phyloP scores from a whole-genome alignment of 1,140 invertebrate species.

The Scaptodrosophila lebanonensis region DNA sequence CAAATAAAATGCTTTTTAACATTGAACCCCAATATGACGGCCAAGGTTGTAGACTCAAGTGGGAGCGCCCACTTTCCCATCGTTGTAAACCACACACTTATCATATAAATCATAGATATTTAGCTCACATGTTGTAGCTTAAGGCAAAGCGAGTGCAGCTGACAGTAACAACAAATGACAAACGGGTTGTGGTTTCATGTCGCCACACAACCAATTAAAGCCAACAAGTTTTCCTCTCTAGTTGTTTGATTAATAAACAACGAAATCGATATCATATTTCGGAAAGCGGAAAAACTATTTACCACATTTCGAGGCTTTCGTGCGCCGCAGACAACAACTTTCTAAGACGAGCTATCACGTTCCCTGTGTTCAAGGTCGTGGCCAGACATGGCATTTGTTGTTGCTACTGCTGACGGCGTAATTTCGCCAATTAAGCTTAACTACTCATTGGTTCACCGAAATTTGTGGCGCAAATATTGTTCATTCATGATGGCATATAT shows the following conservation, averaged over 20 bases:
- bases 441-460: constrained; percentile 13
- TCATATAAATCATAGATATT: constrained; percentile 55
- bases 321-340: no score
- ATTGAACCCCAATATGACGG: constrained; percentile 29
- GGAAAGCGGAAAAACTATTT: constrained; percentile 53
- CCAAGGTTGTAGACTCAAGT: not conserved
- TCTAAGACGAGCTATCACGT: no score
- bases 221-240: constrained; percentile 42
- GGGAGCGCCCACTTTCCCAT: constrained; percentile 37
- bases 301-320: constrained; percentile 29
- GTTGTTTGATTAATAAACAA: constrained; percentile 26
- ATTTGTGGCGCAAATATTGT: no score
- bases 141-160: constrained; percentile 27
- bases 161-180: constrained; percentile 16
- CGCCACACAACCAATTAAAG: constrained; percentile 53
- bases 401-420: constrained; percentile 2
- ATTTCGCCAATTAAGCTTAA: constrained; percentile 53
- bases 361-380: constrained; percentile 63
- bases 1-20: constrained; percentile 23
- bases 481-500: no score
- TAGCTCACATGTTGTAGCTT: constrained; percentile 18
- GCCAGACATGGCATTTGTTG: constrained; percentile 21
- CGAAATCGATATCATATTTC: constrained; percentile 67
- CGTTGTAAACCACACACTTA: constrained; percentile 38
- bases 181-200: constrained; percentile 28